Percentiles rank a stretch among this genome's conserved stretches.
Conservation (phyloP, 2,888 invertebrate genomes). For the Cephalotes varians region DNA sequence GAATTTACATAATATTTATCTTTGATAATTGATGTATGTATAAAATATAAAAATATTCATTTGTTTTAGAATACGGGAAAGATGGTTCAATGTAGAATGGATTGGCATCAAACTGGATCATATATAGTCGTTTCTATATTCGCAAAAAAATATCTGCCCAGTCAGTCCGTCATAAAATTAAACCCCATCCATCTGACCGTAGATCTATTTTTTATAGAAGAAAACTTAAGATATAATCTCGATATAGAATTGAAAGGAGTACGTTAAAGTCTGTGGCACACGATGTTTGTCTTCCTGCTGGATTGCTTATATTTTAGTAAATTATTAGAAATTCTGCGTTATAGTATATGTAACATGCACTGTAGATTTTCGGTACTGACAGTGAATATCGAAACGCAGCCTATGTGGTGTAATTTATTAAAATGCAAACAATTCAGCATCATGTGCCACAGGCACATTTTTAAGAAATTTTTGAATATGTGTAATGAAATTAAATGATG, state of each 20-base stretch:
- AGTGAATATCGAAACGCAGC: no score
- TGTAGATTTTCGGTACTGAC: no score
- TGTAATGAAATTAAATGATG: neutral
- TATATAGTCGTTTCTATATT: conserved; percentile 95
- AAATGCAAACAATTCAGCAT: no score
- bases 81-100: conserved; percentile 92
- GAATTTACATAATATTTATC: neutral
- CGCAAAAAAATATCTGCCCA: conserved; percentile 95
- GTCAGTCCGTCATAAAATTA: conserved; percentile 91
- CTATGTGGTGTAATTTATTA: no score
- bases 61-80: conserved; percentile 87
- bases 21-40: conserved; percentile 26
- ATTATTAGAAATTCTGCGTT: no score
- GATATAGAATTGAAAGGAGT: conserved; percentile 95
- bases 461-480: neutral
- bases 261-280: no score
- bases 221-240: conserved; percentile 90
- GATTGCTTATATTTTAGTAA: no score
- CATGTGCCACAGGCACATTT: no score
- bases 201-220: conserved; percentile 92
- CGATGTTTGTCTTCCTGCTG: no score
- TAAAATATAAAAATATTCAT: no score
- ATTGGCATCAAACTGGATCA: conserved; percentile 97
- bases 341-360: no score
- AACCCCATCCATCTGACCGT: conserved; percentile 94